Conservation (phyloP, 2,888 invertebrate genomes). For the Octodonta nipae region DNA sequence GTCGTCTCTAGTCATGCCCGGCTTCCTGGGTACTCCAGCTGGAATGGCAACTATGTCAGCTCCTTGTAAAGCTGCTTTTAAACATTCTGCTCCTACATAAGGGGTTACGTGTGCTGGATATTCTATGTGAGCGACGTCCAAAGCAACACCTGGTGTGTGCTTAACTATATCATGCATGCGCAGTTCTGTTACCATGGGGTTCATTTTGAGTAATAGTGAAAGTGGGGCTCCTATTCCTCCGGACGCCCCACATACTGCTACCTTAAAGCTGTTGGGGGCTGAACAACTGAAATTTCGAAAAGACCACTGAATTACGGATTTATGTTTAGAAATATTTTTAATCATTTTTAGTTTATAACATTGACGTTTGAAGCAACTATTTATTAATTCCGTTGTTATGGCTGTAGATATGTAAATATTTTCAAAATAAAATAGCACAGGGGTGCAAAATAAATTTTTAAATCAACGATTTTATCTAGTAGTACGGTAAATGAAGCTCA, state of each 20-base stretch:
- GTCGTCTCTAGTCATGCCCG: conserved; percentile 96
- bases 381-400: too few species aligned
- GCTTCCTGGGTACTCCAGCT: conserved; percentile 96
- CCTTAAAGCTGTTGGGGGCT: conserved; percentile 79
- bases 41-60: conserved; percentile 71
- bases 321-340: too few species aligned
- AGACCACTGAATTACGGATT: too few species aligned
- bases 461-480: too few species aligned
- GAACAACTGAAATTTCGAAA: too few species aligned
- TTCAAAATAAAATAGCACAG: too few species aligned
- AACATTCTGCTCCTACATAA: conserved; percentile 61
- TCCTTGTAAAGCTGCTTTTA: conserved; percentile 64
- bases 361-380: too few species aligned
- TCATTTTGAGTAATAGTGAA: conserved; percentile 80
- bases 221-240: conserved; percentile 98
- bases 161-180: conserved; percentile 88
- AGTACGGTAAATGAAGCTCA: too few species aligned
- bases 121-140: conserved; percentile 93
- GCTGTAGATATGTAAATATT: too few species aligned
- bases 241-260: conserved; percentile 89
- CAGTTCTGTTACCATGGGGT: conserved; percentile 70
- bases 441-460: too few species aligned
- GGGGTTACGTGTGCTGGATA: conserved; percentile 61
- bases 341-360: too few species aligned
- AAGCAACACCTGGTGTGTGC: conserved; percentile 89